Base-by-base conservation (phyloP, 2,113 vertebrate genomes). In the Coptodon rendalli region DNA sequence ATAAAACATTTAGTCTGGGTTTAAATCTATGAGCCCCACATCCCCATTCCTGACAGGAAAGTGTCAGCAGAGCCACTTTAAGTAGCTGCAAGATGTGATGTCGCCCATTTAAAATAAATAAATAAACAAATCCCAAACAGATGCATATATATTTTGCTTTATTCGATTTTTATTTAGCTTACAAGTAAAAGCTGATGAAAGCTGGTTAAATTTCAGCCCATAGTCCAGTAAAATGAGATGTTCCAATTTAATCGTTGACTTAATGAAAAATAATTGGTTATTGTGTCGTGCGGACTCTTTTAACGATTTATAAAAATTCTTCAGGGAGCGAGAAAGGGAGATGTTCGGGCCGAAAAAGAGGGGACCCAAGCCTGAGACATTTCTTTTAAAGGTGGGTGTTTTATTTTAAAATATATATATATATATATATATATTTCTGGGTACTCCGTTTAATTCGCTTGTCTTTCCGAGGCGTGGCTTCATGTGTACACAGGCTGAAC, bases 291-390 rank as follows among this genome's bases (percentile, higher is more conserved):
- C 14, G 27, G 19, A 31, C 10, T 66, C 24, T 12, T 9, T 9
- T 31, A 10, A 9, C 48, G 7, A 4, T 43, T 80, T 13, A 29
- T 91, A 86, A 71, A 71, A 43, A 2, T 13, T 82, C 82, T 36
- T 5, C 53, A 99, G 98, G 95, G 98, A 99, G 92, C 96, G 98
- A 80, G 98, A 99, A 94, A 97, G 98, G 94, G 98, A 99, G 95
- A 95, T 98, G 83, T 99, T 97, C 1, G 99, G 98, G 56, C 99
- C 99, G 48, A 97, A 99, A 96, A 99, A 99, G 93, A 96, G 99
- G 91, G 99, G 99, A 91, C 99, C 99, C 48, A 99, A 99, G 91
- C 98, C 98, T 43, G 98, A 99, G 97, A 99, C 98, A 11, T 99
- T 99, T 92, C 95, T 99, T 63, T 88, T 99, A 29, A 99, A 98